Percentiles rank a stretch among this genome's conserved stretches.
These are phyloP conservation scores for Epinotia ramella DNA, from an alignment of 2,888 invertebrate species.

Conservation along the genomic window DNA sequence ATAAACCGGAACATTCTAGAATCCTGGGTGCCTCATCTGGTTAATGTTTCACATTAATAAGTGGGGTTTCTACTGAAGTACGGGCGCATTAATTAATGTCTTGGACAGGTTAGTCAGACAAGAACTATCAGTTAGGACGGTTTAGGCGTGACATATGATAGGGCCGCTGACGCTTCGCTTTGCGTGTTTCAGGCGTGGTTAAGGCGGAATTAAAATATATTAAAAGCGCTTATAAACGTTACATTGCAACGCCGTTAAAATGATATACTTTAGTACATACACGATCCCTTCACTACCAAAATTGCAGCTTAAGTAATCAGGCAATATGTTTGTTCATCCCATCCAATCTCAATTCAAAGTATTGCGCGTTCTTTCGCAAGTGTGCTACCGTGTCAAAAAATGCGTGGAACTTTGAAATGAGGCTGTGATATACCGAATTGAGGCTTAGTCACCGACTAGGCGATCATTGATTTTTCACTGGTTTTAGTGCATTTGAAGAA, in stretches of 20 bases:
- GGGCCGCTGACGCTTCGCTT: slow-evolving; percentile 30
- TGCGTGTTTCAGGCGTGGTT: slow-evolving; percentile 2
- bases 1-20: slow-evolving; percentile 60
- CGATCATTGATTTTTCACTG: no score
- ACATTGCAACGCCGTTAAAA: no score
- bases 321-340: neutral
- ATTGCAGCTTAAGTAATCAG: no score
- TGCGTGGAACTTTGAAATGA: neutral
- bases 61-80: slow-evolving; percentile 69
- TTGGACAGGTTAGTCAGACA: slow-evolving; percentile 63
- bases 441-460: neutral
- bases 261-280: no score
- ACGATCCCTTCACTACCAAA: no score
- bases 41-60: slow-evolving; percentile 81
- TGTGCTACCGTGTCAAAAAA: no score
- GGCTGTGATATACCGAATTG: neutral
- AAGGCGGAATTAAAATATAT: neutral
- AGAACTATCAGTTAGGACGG: slow-evolving; percentile 71
- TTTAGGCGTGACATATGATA: slow-evolving; percentile 38
- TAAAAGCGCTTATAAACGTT: neutral
- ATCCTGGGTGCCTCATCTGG: slow-evolving; percentile 77
- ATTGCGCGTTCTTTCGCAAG: neutral
- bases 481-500: no score
- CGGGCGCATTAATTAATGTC: slow-evolving; percentile 75
- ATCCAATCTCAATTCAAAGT: neutral